phyloP scores from a whole-genome alignment of 92 coral and sea anemone genomes.

The Virgularia gustaviana region DNA sequence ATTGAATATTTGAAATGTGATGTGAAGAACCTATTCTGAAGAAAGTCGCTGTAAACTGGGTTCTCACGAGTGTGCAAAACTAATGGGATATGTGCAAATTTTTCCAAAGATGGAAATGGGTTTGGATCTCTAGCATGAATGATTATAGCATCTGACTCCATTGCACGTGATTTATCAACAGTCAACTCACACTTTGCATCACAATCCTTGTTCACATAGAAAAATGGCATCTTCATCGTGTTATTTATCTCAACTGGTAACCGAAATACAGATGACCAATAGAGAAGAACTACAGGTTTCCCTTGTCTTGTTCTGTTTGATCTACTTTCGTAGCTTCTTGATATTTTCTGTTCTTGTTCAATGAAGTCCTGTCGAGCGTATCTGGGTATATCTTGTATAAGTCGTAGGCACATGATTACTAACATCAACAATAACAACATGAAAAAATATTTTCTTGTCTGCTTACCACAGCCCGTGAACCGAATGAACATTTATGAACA shows the following conservation, averaged over 20 bases:
- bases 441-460: not conserved
- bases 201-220: conserved; percentile 12
- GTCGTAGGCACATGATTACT: not conserved
- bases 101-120: conserved; percentile 32
- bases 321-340: not conserved
- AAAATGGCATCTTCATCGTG: conserved; percentile 13
- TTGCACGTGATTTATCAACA: conserved; percentile 26
- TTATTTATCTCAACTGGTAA: conserved; percentile 8
- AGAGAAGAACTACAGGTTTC: conserved; percentile 24
- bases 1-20: conserved; percentile 37
- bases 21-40: conserved; percentile 37
- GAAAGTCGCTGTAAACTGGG: conserved; percentile 41
- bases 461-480: conserved; percentile 15
- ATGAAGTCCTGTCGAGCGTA: conserved; percentile 5
- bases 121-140: conserved; percentile 46
- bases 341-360: conserved; percentile 10
- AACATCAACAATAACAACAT: conserved; percentile 14
- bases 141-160: conserved; percentile 44
- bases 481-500: conserved; percentile 6
- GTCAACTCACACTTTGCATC: conserved; percentile 44
- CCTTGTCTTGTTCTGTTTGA: not conserved
- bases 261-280: conserved; percentile 56
- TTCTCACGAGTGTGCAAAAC: conserved; percentile 50
- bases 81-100: conserved; percentile 34
- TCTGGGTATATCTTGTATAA: conserved; percentile 7